Base-by-base conservation (phyloP, 2,113 vertebrate genomes). In the Pseudorasbora parva region DNA sequence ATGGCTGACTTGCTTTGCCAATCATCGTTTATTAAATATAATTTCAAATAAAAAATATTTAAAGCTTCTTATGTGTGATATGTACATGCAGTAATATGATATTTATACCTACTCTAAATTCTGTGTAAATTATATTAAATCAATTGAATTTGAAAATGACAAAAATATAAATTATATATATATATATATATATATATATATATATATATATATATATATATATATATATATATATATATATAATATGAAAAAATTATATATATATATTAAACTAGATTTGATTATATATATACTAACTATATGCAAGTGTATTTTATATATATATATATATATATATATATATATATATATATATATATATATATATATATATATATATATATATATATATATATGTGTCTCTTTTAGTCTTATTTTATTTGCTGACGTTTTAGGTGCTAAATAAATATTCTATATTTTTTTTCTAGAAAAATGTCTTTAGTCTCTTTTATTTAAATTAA, bases 21-120 rank as follows among this genome's bases (percentile, higher is more conserved):
- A 60, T 17, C 21, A 8, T 3, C 1, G 10, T 78, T 78, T 25
- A 59, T 59, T 43, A 9, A 43, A 25, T 59, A 51, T 41, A n/a
- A 41, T 80, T n/a, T 30, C 43, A 23, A 62, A 72, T 14, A 27
- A 12, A 37, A 84, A 71, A 33, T 14, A 75, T 25, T 11, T 75
- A 1, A 54, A 56, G 27, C 68, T 14, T 71, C 5, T 7, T 21
- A 45, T 23, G 5, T 10, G 37, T 45, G n/a, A 45, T 62, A 14
- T 62, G 12, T 30, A 25, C 25, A 62, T 23, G 4, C 9, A 68
- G 15, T 33, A 5, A 68, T 41, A 68, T 64, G 11, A 14, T 21
- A 68, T 68, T 0, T 37, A 33, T 4, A 33, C 33, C 33, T n/a
- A 23, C n/a, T 25, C 25, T 59, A 59, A 43, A 43, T 69, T 43